Percentiles rank a stretch among this genome's conserved stretches.
Evolutionary conservation across 2,113 vertebrate species (phyloP).

Genomic region (Tragelaphus imberbis): DNA sequence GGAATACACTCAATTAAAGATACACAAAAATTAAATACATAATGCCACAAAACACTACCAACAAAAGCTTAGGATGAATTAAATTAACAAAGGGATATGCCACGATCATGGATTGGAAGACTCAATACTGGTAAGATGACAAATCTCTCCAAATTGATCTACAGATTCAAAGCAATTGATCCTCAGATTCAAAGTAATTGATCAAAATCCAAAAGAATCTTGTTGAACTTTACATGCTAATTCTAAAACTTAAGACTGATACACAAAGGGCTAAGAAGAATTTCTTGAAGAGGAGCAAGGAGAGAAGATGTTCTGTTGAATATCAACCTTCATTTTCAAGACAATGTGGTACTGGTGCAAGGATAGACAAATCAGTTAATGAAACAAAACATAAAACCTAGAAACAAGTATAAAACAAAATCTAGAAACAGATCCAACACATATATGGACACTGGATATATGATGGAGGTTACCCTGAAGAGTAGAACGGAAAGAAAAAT

Average conservation of each 20-base stretch:
- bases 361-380: neutral
- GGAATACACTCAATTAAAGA: neutral
- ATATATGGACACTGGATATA: neutral
- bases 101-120: neutral
- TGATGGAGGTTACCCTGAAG: neutral
- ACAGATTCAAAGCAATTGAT: neutral
- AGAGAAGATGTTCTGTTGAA: neutral
- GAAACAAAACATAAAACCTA: neutral
- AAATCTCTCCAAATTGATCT: neutral
- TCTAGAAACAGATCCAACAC: neutral
- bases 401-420: neutral
- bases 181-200: neutral
- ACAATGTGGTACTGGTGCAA: neutral
- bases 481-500: neutral
- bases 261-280: neutral
- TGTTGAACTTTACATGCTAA: neutral
- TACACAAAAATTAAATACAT: neutral
- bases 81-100: neutral
- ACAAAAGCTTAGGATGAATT: slow-evolving; percentile 23
- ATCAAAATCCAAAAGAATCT: neutral
- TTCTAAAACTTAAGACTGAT: neutral
- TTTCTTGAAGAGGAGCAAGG: neutral
- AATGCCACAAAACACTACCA: neutral
- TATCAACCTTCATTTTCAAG: neutral
- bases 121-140: neutral